These are phyloP conservation scores for Drosophila tropicalis DNA, from an alignment of 1,140 invertebrate genomes.

Conservation along the genomic window DNA sequence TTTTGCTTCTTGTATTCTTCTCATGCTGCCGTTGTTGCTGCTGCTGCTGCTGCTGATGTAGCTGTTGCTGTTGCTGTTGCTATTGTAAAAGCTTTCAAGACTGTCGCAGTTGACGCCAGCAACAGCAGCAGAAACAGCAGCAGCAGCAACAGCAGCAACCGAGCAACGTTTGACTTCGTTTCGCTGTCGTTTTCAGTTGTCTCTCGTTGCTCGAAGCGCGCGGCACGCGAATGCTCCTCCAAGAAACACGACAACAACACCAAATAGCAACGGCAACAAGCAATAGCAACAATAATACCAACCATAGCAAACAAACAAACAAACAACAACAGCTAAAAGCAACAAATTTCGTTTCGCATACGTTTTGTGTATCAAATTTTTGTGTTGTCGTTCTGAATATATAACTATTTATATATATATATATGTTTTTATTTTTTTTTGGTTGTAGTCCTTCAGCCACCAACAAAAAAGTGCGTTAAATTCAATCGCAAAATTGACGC, in stretches of 20 bases:
- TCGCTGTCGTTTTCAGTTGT: slow-evolving; percentile 77
- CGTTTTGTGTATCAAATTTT: slow-evolving; percentile 58
- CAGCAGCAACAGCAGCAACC: slow-evolving; percentile 27
- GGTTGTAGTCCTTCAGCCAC: neutral
- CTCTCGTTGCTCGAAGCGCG: slow-evolving; percentile 76
- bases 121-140: slow-evolving; percentile 28
- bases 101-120: slow-evolving; percentile 21
- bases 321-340: slow-evolving; percentile 34
- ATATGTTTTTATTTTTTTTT: neutral
- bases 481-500: slow-evolving; percentile 47
- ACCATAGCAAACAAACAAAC: slow-evolving; percentile 29
- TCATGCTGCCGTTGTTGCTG: slow-evolving; percentile 14
- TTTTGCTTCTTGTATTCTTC: slow-evolving; percentile 78
- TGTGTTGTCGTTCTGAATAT: slow-evolving; percentile 23
- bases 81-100: slow-evolving; percentile 18
- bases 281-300: slow-evolving; percentile 32
- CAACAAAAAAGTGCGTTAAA: slow-evolving; percentile 56
- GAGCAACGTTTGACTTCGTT: slow-evolving; percentile 57
- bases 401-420: neutral
- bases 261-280: slow-evolving; percentile 15
- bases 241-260: slow-evolving; percentile 17
- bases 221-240: slow-evolving; percentile 68
- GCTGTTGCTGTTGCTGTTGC: neutral
- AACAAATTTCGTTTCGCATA: slow-evolving; percentile 34
- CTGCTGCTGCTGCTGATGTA: neutral